Evolutionary conservation across 1,140 invertebrate species (phyloP).

Genomic region (Caenorhabditis inopinata): DNA sequence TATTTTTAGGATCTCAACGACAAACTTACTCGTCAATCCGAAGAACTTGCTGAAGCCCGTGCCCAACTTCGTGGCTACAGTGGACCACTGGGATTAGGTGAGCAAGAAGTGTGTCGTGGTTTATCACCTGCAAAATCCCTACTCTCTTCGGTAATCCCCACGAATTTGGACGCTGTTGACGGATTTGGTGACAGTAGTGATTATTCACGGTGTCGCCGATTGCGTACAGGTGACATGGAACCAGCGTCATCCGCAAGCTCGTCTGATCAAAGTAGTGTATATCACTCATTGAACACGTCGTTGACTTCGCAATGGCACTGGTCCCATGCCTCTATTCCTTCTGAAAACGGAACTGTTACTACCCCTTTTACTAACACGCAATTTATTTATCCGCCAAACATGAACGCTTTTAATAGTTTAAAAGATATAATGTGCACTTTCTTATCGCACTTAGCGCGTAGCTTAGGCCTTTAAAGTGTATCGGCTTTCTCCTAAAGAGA

Average conservation of each 20-base stretch:
- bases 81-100: conserved; percentile 36
- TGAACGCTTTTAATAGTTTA: conserved; percentile 19
- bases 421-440: neutral
- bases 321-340: neutral
- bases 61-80: conserved; percentile 58
- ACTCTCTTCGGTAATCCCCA: neutral
- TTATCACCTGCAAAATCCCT: neutral
- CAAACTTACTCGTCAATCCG: conserved; percentile 54
- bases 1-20: conserved; percentile 54
- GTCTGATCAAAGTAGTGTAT: neutral
- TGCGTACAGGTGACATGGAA: neutral
- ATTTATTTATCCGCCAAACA: neutral
- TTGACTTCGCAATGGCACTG: neutral
- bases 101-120: conserved; percentile 21
- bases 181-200: neutral
- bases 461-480: neutral
- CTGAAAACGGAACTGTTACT: neutral
- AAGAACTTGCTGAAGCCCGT: conserved; percentile 55
- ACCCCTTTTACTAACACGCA: neutral
- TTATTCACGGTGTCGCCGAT: neutral
- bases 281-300: conserved; percentile 19
- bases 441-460: conserved; percentile 5
- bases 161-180: neutral
- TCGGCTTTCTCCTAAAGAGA: neutral
- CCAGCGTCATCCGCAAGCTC: neutral